Evolutionary conservation across 2,888 invertebrate species (phyloP).

Genomic region (Plagodis pulveraria): DNA sequence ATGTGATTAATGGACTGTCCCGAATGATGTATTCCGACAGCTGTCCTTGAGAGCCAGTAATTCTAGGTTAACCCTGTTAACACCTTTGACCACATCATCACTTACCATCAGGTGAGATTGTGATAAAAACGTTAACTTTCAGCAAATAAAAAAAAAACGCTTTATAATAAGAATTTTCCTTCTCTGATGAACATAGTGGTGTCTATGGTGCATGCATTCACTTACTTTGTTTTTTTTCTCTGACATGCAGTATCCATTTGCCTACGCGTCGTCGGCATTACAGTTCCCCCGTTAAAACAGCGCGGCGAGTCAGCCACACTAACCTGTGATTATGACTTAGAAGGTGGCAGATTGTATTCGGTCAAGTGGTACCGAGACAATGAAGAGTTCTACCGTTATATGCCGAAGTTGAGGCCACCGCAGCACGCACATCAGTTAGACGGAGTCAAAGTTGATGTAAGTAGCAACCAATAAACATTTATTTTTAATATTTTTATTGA

Average conservation of each 20-base stretch:
- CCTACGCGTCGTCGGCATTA: conserved; percentile 77
- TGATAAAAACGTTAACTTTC: too few species aligned
- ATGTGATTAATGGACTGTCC: too few species aligned
- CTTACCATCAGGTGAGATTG: too few species aligned
- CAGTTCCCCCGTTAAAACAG: conserved; percentile 84
- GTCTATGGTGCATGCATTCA: too few species aligned
- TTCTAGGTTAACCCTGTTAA: too few species aligned
- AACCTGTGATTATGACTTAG: conserved; percentile 86
- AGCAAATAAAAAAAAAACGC: too few species aligned
- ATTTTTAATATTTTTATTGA: too few species aligned
- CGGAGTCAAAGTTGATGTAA: conserved; percentile 87
- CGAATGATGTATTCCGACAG: too few species aligned
- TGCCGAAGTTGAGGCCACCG: conserved; percentile 86
- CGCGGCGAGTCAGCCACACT: conserved; percentile 84
- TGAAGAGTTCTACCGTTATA: conserved; percentile 88
- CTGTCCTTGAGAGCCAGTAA: too few species aligned
- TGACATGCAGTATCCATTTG: conserved; percentile 62
- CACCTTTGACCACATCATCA: too few species aligned
- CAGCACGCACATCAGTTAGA: conserved; percentile 86
- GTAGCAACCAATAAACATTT: conserved; percentile 40
- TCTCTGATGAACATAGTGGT: too few species aligned
- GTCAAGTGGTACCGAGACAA: conserved; percentile 89
- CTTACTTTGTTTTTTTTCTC: background rate
- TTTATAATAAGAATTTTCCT: too few species aligned
- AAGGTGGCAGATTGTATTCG: conserved; percentile 86